Base-by-base conservation (phyloP, 2,888 invertebrate genomes). In the Tetranychus piercei region DNA sequence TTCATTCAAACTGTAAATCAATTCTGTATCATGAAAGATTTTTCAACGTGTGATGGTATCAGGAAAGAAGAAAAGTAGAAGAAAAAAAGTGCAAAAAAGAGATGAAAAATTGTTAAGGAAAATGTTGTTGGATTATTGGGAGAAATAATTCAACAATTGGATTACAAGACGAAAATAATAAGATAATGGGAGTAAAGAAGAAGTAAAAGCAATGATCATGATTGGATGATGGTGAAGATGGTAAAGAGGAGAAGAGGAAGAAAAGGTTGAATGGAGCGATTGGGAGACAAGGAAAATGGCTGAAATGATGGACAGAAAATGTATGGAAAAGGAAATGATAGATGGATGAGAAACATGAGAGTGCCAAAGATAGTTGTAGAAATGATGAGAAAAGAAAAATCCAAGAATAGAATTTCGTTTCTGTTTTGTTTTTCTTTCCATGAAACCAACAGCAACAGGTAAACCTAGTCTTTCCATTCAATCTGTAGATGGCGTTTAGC, bases 281-380 rank as follows among this genome's bases (percentile, higher is more conserved):
- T 6, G 15, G 20, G 6, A 67, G 15, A 69, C 9, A 69, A 23
- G 9, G 1, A n/a, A 20, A 23, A 69, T 11, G 34, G 69, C 9
- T 11, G 15, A 69, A 69, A n/a, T 69, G 34, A 23, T 15, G 34
- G n/a, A 69, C 9, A 23, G n/a, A 69, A 69, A 69, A 23, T 9
- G 69, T 11, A 23, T 23, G 69, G n/a, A n/a, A 23, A 11, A 69
- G 69, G 11, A n/a, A 69, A n/a, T 18, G 69, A 69, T 9, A 69
- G 69, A 20, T 9, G n/a, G 69, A 69, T n/a, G 69, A 69, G 69
- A 69, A n/a, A 69, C 15, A 69, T 11, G 34, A 69, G 69, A 69
- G 69, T 18, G 69, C 9, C 9, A 69, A 11, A 55, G 9, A 55
- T 15, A 55, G 9, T 9, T 23, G 69, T 2, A 9, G 15, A 55